These are phyloP conservation scores for Sebastes minor DNA, from an alignment of 2,797 vertebrate genomes.

Conservation along the genomic window DNA sequence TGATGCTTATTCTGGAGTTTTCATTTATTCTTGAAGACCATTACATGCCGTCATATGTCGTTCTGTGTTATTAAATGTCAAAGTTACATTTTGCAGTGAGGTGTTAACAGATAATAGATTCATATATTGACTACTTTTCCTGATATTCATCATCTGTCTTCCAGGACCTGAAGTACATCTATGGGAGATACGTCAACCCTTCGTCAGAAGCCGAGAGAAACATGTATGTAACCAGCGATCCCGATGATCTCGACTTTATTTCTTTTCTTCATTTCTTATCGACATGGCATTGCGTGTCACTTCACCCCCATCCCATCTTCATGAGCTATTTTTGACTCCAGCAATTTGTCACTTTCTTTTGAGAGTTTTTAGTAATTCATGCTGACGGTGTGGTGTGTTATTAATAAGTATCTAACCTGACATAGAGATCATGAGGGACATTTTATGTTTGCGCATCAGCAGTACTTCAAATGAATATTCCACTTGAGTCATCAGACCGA, in stretches of 20 bases:
- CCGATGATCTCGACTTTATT: not conserved
- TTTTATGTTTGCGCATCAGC: constrained; percentile 68
- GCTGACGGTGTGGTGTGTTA: constrained; percentile 67
- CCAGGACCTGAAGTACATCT: constrained; percentile 97
- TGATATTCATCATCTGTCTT: constrained; percentile 26
- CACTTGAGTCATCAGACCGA: constrained; percentile 56
- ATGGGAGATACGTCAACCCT: constrained; percentile 92
- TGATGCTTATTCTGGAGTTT: not conserved
- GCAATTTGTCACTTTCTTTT: constrained; percentile 64
- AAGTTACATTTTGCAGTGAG: not conserved
- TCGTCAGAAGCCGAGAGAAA: constrained; percentile 91
- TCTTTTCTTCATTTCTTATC: not conserved
- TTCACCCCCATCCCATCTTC: not conserved
- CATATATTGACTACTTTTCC: not conserved
- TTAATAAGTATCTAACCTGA: constrained; percentile 70
- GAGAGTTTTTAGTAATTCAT: constrained; percentile 67
- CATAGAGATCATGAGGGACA: constrained; percentile 61
- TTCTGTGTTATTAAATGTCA: not conserved
- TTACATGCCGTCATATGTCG: not conserved
- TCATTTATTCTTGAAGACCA: not conserved
- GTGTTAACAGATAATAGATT: not conserved
- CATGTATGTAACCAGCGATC: constrained; percentile 85
- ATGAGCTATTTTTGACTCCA: constrained; percentile 49
- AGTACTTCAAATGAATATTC: constrained; percentile 63
- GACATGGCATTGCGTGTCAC: not conserved